phyloP scores from a whole-genome alignment of 2,888 invertebrate genomes.

The Monopis laevigella region DNA sequence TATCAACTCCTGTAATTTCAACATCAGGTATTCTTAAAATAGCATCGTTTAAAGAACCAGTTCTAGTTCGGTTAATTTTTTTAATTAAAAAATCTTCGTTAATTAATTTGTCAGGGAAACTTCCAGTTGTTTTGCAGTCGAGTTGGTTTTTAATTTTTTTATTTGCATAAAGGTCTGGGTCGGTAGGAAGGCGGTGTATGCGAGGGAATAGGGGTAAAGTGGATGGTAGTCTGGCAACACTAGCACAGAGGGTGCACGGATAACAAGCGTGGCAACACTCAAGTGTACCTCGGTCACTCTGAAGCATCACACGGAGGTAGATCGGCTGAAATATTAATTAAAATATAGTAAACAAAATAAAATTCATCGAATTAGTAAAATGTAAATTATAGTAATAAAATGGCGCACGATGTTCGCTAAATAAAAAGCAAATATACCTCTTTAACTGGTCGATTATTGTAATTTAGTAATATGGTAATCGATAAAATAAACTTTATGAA shows the following conservation, averaged over 20 bases:
- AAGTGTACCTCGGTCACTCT: conserved; percentile 80
- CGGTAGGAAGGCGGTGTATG: conserved; percentile 27
- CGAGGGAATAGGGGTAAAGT: conserved; percentile 25
- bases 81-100: conserved; percentile 23
- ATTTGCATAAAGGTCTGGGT: conserved; percentile 35
- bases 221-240: conserved; percentile 23
- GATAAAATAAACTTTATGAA: no score
- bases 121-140: conserved; percentile 2
- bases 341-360: no score
- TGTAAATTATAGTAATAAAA: no score
- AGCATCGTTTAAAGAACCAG: conserved; percentile 44
- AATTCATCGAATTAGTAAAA: no score
- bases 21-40: conserved; percentile 49
- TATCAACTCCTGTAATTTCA: conserved; percentile 61
- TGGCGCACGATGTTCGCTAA: no score
- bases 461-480: no score
- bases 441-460: no score
- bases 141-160: conserved; percentile 24
- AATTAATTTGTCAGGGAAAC: conserved; percentile 21
- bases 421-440: no score
- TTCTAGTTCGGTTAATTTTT: conserved; percentile 31
- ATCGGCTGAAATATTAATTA: conserved; percentile 79
- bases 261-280: conserved; percentile 66
- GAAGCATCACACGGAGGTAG: conserved; percentile 76
- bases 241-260: conserved; percentile 42